phyloP scores from a whole-genome alignment of 2,888 invertebrate genomes.

The Drosophila birchii region DNA sequence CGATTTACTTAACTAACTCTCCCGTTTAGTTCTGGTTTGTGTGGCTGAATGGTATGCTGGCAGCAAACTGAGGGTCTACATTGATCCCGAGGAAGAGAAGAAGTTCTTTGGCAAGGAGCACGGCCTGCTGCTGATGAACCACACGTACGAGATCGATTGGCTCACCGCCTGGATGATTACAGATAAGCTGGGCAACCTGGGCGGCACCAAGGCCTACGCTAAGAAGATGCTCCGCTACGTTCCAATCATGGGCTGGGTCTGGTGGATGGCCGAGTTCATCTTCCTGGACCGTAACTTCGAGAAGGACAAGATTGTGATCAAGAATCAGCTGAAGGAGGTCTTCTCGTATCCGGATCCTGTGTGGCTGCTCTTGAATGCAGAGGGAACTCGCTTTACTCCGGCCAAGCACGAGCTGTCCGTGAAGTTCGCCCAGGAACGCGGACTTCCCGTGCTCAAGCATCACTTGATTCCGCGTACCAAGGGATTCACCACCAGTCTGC shows the following conservation, averaged over 20 bases:
- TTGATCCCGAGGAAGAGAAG: slow-evolving; percentile 91
- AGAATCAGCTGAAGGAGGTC: slow-evolving; percentile 91
- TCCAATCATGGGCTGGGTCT: slow-evolving; percentile 97
- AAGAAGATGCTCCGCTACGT: slow-evolving; percentile 96
- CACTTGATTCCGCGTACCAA: slow-evolving; percentile 96
- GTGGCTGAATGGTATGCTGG: slow-evolving; percentile 97
- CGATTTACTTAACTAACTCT: too few relatives aligned
- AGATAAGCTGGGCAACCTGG: slow-evolving; percentile 91
- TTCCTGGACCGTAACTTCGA: slow-evolving; percentile 96
- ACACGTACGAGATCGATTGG: slow-evolving; percentile 98
- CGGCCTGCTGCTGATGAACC: slow-evolving; percentile 96
- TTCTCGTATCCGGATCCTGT: slow-evolving; percentile 95
- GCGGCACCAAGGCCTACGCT: slow-evolving; percentile 97
- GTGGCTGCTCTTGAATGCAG: slow-evolving; percentile 95
- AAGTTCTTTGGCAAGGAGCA: slow-evolving; percentile 95
- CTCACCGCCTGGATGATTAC: slow-evolving; percentile 96
- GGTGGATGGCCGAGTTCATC: slow-evolving; percentile 97
- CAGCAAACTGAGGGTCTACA: slow-evolving; percentile 89
- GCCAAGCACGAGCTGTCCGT: slow-evolving; percentile 94
- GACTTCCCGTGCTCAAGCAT: slow-evolving; percentile 93
- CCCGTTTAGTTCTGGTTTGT: slow-evolving; percentile 92
- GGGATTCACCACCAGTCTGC: slow-evolving; percentile 95
- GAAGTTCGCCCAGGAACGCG: slow-evolving; percentile 94
- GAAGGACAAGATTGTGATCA: slow-evolving; percentile 94
- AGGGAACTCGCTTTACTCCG: slow-evolving; percentile 96